A percentile compares a stretch with the other conserved stretches of the same genome.
phyloP scores from a whole-genome alignment of 2,797 vertebrate species.

The Tragopan temminckii region DNA sequence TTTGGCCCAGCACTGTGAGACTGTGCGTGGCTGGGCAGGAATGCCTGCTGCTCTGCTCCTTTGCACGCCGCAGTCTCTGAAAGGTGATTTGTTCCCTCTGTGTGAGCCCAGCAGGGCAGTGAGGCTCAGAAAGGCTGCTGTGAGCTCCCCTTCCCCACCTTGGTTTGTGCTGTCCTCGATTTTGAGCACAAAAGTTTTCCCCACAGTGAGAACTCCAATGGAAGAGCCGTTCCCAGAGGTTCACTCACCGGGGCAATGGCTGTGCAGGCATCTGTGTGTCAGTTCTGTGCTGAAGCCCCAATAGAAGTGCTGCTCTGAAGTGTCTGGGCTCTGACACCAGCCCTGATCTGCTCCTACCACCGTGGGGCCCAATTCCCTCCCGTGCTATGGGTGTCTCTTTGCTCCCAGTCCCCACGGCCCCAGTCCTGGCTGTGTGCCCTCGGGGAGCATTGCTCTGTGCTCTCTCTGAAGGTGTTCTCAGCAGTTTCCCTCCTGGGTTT shows the following conservation, averaged over 20 bases:
- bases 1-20: neutral
- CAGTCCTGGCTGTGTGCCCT: neutral
- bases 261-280: constrained; percentile 24
- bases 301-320: constrained; percentile 36
- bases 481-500: neutral
- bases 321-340: neutral
- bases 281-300: constrained; percentile 26
- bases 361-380: neutral
- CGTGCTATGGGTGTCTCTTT: neutral
- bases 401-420: neutral
- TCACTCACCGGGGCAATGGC: neutral
- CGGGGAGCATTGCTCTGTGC: neutral
- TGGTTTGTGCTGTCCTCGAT: accelerated
- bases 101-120: accelerated
- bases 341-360: neutral
- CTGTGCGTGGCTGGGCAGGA: neutral
- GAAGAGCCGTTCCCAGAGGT: neutral
- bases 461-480: neutral
- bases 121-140: neutral
- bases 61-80: neutral
- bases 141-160: neutral
- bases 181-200: neutral
- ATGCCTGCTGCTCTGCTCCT: neutral
- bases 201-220: neutral
- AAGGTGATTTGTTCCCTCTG: neutral